Evolutionary conservation across 1,140 invertebrate genomes (phyloP).

Genomic region (Megathymus violae): DNA sequence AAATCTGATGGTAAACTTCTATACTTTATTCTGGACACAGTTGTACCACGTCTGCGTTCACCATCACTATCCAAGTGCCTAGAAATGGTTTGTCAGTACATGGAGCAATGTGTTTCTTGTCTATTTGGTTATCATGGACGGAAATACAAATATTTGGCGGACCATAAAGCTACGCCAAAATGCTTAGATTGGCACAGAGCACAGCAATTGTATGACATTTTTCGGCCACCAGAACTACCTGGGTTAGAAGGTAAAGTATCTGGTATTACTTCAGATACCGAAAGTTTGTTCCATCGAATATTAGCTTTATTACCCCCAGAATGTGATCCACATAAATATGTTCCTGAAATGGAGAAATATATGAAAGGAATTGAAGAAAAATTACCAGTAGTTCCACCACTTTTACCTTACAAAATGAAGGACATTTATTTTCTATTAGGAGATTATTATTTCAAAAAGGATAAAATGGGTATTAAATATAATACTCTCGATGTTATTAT

Average conservation of each 20-base stretch:
- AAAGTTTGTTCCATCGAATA: constrained; percentile 91
- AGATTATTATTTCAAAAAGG: constrained; percentile 96
- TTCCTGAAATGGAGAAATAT: constrained; percentile 86
- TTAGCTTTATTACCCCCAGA: constrained; percentile 88
- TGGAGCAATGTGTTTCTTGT: constrained; percentile 96
- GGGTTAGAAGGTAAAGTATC: constrained; percentile 92
- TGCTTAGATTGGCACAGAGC: constrained; percentile 91
- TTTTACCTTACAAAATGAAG: constrained; percentile 84
- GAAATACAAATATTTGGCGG: constrained; percentile 89
- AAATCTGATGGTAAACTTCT: constrained; percentile 90
- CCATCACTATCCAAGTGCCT: constrained; percentile 82
- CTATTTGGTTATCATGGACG: constrained; percentile 91
- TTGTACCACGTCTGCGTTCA: constrained; percentile 87
- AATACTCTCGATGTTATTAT: constrained; percentile 93
- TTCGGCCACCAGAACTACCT: constrained; percentile 90
- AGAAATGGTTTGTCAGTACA: constrained; percentile 87
- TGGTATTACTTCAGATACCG: constrained; percentile 90
- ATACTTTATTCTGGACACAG: constrained; percentile 89
- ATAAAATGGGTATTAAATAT: constrained; percentile 90
- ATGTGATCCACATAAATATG: constrained; percentile 85
- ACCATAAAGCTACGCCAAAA: constrained; percentile 90
- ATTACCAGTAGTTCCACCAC: constrained; percentile 79
- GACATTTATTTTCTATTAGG: constrained; percentile 95
- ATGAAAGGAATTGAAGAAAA: constrained; percentile 86
- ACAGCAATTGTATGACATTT: constrained; percentile 92